Conservation (phyloP, 2,888 invertebrate species). For the Drosophila acutilabella region DNA sequence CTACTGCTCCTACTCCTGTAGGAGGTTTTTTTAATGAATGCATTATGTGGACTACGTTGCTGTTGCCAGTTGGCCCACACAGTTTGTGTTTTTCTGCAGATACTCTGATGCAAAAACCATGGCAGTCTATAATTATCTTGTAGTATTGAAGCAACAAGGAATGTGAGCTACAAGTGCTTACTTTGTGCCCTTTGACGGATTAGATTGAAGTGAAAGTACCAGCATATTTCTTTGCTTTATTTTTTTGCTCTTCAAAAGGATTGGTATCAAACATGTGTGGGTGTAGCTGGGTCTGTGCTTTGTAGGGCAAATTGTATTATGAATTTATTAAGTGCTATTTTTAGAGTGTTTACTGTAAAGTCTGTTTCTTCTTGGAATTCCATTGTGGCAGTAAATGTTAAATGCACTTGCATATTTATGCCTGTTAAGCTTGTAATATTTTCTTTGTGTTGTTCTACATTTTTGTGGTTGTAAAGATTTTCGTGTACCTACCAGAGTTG, state of each 20-base stretch:
- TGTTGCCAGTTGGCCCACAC: conserved; percentile 3
- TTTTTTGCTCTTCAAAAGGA: neutral
- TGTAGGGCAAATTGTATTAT: conserved; percentile 11
- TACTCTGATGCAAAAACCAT: conserved; percentile 9
- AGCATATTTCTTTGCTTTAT: neutral
- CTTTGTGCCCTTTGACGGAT: conserved; percentile 15
- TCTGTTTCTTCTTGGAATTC: neutral
- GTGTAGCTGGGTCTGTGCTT: neutral
- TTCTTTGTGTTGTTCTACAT: conserved; percentile 1
- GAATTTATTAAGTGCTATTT: conserved; percentile 43
- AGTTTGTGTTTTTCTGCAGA: neutral
- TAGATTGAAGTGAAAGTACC: conserved; percentile 15
- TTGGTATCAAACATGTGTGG: neutral
- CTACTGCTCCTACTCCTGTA: neutral
- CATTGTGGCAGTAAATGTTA: conserved; percentile 1
- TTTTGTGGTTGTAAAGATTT: neutral
- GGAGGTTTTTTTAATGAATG: conserved; percentile 39
- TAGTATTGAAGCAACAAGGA: conserved; percentile 18
- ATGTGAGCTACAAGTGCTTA: conserved; percentile 18
- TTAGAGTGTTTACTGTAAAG: conserved; percentile 13
- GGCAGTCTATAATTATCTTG: conserved; percentile 36
- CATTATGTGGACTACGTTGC: conserved; percentile 25
- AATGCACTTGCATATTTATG: conserved; percentile 26
- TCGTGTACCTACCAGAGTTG: neutral
- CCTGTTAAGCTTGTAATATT: conserved; percentile 7